Percentiles rank a stretch among this genome's conserved stretches.
These are phyloP conservation scores for Odontophorus gujanensis DNA, from an alignment of 2,113 vertebrate genomes.

Conservation along the genomic window DNA sequence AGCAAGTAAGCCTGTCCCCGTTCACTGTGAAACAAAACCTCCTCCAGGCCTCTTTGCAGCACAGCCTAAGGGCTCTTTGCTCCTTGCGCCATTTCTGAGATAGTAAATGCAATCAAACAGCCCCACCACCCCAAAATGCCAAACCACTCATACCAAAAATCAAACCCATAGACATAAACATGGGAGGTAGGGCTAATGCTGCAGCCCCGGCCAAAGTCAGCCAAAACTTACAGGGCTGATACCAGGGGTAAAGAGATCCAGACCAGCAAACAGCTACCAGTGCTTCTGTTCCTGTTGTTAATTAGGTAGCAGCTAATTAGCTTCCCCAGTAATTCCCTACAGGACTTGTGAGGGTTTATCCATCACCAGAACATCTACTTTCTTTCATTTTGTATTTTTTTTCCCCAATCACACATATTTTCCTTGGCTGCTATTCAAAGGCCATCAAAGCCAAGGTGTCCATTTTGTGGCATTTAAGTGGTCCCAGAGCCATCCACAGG, in stretches of 20 bases:
- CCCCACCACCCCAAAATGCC: background rate
- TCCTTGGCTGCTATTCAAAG: background rate
- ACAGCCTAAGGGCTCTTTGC: background rate
- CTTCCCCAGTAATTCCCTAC: background rate
- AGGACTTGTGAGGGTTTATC: background rate
- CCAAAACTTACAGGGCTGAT: rapidly evolving
- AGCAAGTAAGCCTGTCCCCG: rapidly evolving
- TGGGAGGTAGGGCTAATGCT: rapidly evolving
- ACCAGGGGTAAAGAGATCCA: background rate
- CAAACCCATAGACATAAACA: rapidly evolving
- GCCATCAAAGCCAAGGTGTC: background rate
- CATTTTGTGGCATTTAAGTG: background rate
- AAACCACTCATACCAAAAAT: background rate
- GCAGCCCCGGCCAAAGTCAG: background rate
- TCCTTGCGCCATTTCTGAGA: background rate
- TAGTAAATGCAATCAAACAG: background rate
- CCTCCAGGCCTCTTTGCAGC: rapidly evolving
- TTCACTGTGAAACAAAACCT: rapidly evolving
- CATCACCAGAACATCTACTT: background rate
- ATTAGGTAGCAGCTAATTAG: background rate
- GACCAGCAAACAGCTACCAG: background rate
- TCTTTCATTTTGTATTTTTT: background rate
- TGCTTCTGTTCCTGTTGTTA: background rate
- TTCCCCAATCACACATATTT: background rate
- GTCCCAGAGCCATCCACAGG: background rate